Conservation (phyloP, 2,888 invertebrate species). For the Conistra vaccinii region DNA sequence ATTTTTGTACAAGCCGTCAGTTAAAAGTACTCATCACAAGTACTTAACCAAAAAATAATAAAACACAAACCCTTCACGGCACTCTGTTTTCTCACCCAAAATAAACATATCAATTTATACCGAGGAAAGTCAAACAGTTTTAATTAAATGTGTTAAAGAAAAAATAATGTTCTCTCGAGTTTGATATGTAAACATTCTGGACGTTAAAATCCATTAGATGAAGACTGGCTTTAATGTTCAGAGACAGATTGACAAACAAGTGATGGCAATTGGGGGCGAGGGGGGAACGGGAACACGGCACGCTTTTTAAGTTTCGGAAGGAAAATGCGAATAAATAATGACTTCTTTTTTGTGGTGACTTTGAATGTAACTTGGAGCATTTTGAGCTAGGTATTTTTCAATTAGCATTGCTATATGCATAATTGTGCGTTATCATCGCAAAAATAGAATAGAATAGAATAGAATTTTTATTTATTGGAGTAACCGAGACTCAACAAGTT, state of each 20-base stretch:
- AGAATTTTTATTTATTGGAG: no score
- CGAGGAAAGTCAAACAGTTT: constrained; percentile 65
- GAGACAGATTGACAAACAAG: constrained; percentile 80
- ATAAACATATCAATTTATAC: constrained; percentile 70
- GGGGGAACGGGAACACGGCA: neutral
- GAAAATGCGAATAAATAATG: constrained; percentile 32
- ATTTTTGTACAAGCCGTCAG: constrained; percentile 22
- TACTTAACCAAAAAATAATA: constrained; percentile 49
- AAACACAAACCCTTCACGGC: constrained; percentile 57
- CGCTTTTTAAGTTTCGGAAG: constrained; percentile 39
- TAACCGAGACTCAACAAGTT: no score
- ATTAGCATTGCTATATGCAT: neutral
- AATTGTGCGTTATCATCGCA: neutral
- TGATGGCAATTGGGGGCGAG: constrained; percentile 51
- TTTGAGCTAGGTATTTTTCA: neutral
- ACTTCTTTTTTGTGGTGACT: neutral
- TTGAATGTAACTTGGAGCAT: neutral
- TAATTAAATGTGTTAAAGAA: constrained; percentile 67
- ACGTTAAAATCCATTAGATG: constrained; percentile 81
- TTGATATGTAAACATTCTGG: constrained; percentile 76
- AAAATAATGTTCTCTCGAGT: constrained; percentile 62
- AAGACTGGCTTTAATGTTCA: constrained; percentile 75
- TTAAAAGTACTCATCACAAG: constrained; percentile 47
- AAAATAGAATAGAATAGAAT: no score
- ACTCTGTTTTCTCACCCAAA: constrained; percentile 65